These are phyloP conservation scores for Diadema setosum DNA, from an alignment of 35 echinoderm and acorn worm genomes.

Conservation along the genomic window DNA sequence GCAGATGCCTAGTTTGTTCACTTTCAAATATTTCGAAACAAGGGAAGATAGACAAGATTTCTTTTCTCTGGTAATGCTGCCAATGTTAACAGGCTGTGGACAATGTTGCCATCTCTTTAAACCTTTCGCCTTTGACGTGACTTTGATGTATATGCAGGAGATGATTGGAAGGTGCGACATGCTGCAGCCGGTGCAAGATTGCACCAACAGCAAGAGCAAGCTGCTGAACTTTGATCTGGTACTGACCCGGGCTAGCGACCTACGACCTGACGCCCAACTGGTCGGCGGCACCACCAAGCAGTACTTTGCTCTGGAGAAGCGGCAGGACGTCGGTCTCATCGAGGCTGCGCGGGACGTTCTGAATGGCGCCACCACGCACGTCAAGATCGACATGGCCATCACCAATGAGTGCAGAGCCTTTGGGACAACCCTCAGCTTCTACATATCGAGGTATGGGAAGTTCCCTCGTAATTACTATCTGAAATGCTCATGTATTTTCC, in stretches of 20 bases:
- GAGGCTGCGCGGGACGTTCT: conserved; percentile 54
- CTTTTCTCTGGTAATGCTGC: no score
- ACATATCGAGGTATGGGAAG: conserved; percentile 90
- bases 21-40: no score
- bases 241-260: conserved; percentile 62
- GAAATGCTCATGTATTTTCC: no score
- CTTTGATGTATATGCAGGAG: no score
- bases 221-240: conserved; percentile 76
- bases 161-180: conserved; percentile 91
- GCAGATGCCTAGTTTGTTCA: no score
- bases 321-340: conserved; percentile 89
- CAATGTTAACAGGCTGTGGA: no score
- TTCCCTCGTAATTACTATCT: no score
- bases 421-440: conserved; percentile 90
- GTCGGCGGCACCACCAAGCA: conserved; percentile 72
- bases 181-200: conserved; percentile 34
- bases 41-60: no score
- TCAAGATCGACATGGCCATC: conserved; percentile 48
- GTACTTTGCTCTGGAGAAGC: conserved; percentile 75
- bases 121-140: no score
- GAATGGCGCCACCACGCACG: conserved; percentile 54
- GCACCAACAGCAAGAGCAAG: conserved; percentile 61
- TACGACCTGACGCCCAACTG: conserved; percentile 58
- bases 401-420: conserved; percentile 78
- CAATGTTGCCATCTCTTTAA: no score